Conservation (phyloP, 2,888 invertebrate genomes). For the Tortricodes alternella region DNA sequence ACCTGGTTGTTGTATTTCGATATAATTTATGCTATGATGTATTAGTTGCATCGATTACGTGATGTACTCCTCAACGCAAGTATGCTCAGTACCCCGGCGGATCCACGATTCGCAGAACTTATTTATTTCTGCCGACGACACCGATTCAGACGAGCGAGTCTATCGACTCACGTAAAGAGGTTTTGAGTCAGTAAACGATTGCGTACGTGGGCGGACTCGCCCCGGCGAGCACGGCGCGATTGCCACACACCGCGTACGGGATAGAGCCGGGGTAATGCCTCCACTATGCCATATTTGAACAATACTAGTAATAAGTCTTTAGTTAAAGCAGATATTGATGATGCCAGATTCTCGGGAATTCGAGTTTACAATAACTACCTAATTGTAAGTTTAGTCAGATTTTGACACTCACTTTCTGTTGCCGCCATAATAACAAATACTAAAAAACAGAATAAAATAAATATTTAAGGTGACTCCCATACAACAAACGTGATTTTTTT, state of each 20-base stretch:
- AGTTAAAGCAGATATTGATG: no score
- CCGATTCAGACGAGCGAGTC: not conserved
- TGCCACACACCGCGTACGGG: not conserved
- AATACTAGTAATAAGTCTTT: not conserved
- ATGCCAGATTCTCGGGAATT: no score
- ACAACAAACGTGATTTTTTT: no score
- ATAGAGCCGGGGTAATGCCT: not conserved
- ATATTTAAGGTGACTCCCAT: no score
- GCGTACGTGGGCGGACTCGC: constrained; percentile 7
- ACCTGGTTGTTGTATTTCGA: no score
- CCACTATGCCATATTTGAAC: not conserved
- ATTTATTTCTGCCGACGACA: constrained; percentile 15
- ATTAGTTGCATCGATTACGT: no score
- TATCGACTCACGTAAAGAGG: constrained; percentile 9
- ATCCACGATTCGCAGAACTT: constrained; percentile 2
- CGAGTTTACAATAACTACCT: no score
- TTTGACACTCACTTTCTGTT: no score
- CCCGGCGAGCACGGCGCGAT: not conserved
- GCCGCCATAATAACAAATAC: no score
- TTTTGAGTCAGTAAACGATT: constrained; percentile 14
- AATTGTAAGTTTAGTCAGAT: no score
- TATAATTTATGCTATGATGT: no score
- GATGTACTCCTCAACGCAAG: not conserved
- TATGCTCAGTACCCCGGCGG: not conserved
- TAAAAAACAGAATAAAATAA: no score